phyloP scores from a whole-genome alignment of 1,140 invertebrate species.

The Bombus confusus region DNA sequence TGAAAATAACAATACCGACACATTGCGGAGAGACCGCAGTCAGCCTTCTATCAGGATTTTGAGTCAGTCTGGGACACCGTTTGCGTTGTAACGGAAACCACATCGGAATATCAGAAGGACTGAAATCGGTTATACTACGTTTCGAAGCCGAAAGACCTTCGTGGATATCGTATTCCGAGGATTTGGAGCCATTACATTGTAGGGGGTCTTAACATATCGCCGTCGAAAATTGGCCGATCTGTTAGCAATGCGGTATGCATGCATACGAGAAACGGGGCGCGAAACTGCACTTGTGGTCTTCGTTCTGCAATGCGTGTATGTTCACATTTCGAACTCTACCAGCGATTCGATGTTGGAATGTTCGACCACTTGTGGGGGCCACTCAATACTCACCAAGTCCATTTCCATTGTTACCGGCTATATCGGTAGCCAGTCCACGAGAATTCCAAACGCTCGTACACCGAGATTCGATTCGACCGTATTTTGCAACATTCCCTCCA shows the following conservation, averaged over 20 bases:
- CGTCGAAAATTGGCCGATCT: constrained; percentile 67
- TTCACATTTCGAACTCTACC: constrained; percentile 59
- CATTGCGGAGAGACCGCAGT: too few species aligned
- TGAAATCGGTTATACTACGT: constrained; percentile 26
- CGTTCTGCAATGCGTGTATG: constrained; percentile 55
- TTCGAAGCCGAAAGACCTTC: constrained; percentile 31
- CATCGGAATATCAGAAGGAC: constrained; percentile 35
- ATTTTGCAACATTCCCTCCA: constrained; percentile 41
- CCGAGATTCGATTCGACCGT: constrained; percentile 57
- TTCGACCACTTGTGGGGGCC: constrained; percentile 65
- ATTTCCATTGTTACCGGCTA: constrained; percentile 70
- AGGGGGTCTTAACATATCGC: constrained; percentile 68
- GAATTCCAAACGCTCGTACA: constrained; percentile 58
- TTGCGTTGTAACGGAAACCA: constrained; percentile 18
- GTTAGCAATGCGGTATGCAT: constrained; percentile 65
- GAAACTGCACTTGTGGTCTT: constrained; percentile 66
- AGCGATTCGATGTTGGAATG: constrained; percentile 67
- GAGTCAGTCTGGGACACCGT: constrained; percentile 24
- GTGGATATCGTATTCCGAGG: constrained; percentile 38
- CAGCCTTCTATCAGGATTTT: neutral
- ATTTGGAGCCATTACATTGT: constrained; percentile 57
- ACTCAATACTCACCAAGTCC: constrained; percentile 63
- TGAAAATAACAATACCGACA: neutral
- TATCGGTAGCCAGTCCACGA: constrained; percentile 61
- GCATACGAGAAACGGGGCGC: constrained; percentile 62